Evolutionary conservation across 2,797 vertebrate species (phyloP).

Genomic region (Sebastes umbrosus): DNA sequence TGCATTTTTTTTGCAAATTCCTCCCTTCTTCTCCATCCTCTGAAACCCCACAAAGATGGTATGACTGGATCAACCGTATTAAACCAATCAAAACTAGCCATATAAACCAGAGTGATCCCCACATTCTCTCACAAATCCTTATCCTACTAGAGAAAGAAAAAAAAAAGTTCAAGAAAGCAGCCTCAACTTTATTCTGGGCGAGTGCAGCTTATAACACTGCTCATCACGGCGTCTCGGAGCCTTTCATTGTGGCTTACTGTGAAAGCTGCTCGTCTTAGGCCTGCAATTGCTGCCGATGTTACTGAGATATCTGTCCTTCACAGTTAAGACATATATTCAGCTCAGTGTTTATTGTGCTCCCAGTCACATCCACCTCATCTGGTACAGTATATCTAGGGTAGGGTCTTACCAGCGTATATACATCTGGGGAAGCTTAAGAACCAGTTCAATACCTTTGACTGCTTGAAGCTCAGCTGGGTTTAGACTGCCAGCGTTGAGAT

Average conservation of each 20-base stretch:
- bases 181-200: slow-evolving; percentile 39
- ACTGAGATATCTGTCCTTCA: slow-evolving; percentile 55
- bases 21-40: slow-evolving; percentile 21
- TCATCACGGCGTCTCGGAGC: slow-evolving; percentile 34
- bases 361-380: slow-evolving; percentile 27
- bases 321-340: slow-evolving; percentile 17
- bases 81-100: slow-evolving; percentile 40
- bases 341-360: slow-evolving; percentile 21
- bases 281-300: slow-evolving; percentile 23
- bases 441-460: slow-evolving; percentile 47
- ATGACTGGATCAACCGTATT: slow-evolving; percentile 40
- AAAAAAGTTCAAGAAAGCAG: slow-evolving; percentile 34
- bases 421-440: slow-evolving; percentile 61
- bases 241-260: slow-evolving; percentile 57
- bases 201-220: slow-evolving; percentile 47
- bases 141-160: slow-evolving; percentile 22
- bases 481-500: slow-evolving; percentile 36
- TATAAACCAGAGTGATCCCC: slow-evolving; percentile 22
- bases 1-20: not conserved
- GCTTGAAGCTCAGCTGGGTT: slow-evolving; percentile 31
- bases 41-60: slow-evolving; percentile 31
- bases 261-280: slow-evolving; percentile 53
- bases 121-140: slow-evolving; percentile 46
- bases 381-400: slow-evolving; percentile 7
- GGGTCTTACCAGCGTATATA: slow-evolving; percentile 36